Conservation (phyloP, 1,140 invertebrate genomes). For the Telenomus remus region DNA sequence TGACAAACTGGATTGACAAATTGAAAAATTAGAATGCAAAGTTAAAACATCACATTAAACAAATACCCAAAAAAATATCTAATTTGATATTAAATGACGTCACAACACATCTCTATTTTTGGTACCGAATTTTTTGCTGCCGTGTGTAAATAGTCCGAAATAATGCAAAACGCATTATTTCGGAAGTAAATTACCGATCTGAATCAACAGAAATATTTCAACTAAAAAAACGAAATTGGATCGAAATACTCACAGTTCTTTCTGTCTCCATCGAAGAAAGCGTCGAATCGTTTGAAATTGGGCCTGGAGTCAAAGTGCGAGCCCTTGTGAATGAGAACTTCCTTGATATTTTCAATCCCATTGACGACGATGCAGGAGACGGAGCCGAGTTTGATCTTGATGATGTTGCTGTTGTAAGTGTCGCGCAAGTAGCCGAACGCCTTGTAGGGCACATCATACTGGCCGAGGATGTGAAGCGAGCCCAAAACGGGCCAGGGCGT, state of each 20-base stretch:
- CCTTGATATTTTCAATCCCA: conserved; percentile 79
- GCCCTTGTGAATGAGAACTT: conserved; percentile 79
- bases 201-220: neutral
- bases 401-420: conserved; percentile 76
- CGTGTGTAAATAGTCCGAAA: no score
- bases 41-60: no score
- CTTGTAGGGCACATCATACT: conserved; percentile 80
- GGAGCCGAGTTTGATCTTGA: conserved; percentile 78
- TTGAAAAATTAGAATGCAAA: no score
- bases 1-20: no score
- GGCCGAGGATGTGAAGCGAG: conserved; percentile 77
- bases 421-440: conserved; percentile 78
- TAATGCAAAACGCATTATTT: no score
- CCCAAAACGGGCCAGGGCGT: conserved; percentile 79
- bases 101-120: no score
- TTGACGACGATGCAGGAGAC: conserved; percentile 80
- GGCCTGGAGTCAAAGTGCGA: conserved; percentile 81
- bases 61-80: no score
- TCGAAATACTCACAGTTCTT: conserved; percentile 80
- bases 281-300: conserved; percentile 79
- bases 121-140: no score
- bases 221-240: neutral
- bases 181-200: no score
- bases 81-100: no score
- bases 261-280: conserved; percentile 80